A percentile compares a stretch with the other conserved stretches of the same genome.
These are phyloP conservation scores for Rapana venosa DNA, from an alignment of 2,888 invertebrate genomes.

Conservation along the genomic window DNA sequence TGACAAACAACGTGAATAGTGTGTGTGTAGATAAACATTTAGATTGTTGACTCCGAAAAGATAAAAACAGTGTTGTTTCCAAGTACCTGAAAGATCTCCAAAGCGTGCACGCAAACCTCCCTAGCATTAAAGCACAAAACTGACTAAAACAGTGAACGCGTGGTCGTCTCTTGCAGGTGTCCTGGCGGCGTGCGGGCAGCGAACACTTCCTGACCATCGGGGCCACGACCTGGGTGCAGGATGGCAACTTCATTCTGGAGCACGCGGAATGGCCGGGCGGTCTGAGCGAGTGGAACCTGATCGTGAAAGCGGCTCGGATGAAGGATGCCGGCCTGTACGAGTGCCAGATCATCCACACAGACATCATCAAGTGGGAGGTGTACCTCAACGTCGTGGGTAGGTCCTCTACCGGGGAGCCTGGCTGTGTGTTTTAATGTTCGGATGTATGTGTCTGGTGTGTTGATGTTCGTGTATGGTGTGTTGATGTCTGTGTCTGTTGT, in stretches of 20 bases:
- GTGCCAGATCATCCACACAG: slow-evolving; percentile 54
- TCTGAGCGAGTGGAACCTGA: slow-evolving; percentile 54
- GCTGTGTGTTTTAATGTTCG: no score
- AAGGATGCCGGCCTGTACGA: slow-evolving; percentile 52
- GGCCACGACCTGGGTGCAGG: slow-evolving; percentile 51
- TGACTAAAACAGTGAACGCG: not conserved
- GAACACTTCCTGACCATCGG: slow-evolving; percentile 56
- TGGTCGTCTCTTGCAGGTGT: slow-evolving; percentile 45
- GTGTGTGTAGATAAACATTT: no score
- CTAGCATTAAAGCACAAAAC: no score
- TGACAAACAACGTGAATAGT: no score
- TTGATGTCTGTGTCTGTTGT: not conserved
- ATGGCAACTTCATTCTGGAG: slow-evolving; percentile 51
- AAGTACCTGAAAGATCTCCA: no score
- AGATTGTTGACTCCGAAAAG: no score
- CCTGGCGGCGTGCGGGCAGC: slow-evolving; percentile 50
- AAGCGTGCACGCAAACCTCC: no score
- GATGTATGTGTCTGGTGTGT: not conserved
- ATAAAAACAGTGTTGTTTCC: no score
- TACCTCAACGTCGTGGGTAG: slow-evolving; percentile 50
- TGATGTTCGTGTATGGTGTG: no score
- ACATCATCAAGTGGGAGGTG: slow-evolving; percentile 49
- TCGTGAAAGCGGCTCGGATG: slow-evolving; percentile 46
- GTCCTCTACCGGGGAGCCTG: not conserved
- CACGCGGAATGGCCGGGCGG: slow-evolving; percentile 49